A percentile compares a stretch with the other conserved stretches of the same genome.
Conservation (phyloP, 53 echinoderm and acorn worm genomes). For the Temnopleurus reevesii region DNA sequence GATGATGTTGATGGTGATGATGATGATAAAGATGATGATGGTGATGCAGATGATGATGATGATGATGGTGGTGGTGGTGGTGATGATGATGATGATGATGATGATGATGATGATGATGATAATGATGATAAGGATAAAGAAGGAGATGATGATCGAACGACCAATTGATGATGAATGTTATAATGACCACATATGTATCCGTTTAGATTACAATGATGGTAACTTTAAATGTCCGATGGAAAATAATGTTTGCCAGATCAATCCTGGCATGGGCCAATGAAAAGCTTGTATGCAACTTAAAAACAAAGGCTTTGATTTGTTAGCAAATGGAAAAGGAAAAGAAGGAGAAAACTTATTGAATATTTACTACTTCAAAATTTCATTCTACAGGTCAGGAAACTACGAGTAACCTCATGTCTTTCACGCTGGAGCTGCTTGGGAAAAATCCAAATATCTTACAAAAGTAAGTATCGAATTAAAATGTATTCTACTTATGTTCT, state of each 20-base stretch:
- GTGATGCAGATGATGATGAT: neutral
- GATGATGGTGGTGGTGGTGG: neutral
- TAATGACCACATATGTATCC: too few relatives aligned
- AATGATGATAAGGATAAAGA: neutral
- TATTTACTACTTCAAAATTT: neutral
- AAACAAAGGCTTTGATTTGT: too few relatives aligned
- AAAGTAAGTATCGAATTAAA: constrained; percentile 71
- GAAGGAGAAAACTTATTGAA: too few relatives aligned
- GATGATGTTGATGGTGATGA: neutral
- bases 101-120: neutral
- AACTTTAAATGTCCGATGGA: too few relatives aligned
- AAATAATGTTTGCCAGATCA: too few relatives aligned
- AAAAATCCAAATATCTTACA: constrained; percentile 66
- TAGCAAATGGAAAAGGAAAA: too few relatives aligned
- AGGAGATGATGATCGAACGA: neutral
- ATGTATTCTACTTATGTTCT: too few relatives aligned
- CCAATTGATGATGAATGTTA: too few relatives aligned
- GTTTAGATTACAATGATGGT: neutral
- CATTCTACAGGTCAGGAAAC: constrained; percentile 76
- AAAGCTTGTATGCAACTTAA: too few relatives aligned
- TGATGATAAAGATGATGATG: neutral
- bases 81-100: neutral
- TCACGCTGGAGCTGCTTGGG: constrained; percentile 66
- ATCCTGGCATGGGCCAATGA: too few relatives aligned
- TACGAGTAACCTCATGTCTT: constrained; percentile 72